These are phyloP conservation scores for Pseudoips prasinana DNA, from an alignment of 2,888 invertebrate genomes.

Conservation along the genomic window DNA sequence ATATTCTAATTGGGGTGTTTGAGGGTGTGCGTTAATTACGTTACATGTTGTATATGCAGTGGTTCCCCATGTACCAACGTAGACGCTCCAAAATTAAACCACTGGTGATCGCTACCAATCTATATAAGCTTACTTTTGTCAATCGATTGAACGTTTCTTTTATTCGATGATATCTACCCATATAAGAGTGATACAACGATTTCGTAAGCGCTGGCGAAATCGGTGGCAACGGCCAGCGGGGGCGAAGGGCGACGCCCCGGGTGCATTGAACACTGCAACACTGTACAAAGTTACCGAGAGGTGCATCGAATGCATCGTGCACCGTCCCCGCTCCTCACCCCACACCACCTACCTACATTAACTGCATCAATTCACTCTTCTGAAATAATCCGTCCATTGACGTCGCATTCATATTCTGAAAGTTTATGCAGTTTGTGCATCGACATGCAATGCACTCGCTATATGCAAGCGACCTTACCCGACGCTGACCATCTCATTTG, in stretches of 20 bases:
- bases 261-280: constrained; percentile 51
- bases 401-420: constrained; percentile 61
- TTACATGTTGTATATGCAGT: too few relatives aligned
- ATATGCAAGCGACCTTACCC: constrained; percentile 36
- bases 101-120: too few relatives aligned
- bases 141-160: too few relatives aligned
- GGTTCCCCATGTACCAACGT: too few relatives aligned
- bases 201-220: constrained; percentile 52
- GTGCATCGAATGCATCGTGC: constrained; percentile 55
- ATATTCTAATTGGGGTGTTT: too few relatives aligned
- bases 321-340: constrained; percentile 32
- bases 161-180: too few relatives aligned
- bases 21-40: too few relatives aligned
- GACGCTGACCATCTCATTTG: constrained; percentile 38
- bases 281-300: constrained; percentile 7
- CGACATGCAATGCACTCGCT: constrained; percentile 41
- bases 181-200: too few relatives aligned
- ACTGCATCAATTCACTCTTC: constrained; percentile 56
- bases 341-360: constrained; percentile 21
- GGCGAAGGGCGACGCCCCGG: constrained; percentile 36
- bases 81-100: too few relatives aligned
- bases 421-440: constrained; percentile 49
- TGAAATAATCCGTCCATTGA: constrained; percentile 75
- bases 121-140: too few relatives aligned
- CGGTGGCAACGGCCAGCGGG: constrained; percentile 63